phyloP scores from a whole-genome alignment of 2,113 vertebrate species.

The Phaethornis superciliosus region DNA sequence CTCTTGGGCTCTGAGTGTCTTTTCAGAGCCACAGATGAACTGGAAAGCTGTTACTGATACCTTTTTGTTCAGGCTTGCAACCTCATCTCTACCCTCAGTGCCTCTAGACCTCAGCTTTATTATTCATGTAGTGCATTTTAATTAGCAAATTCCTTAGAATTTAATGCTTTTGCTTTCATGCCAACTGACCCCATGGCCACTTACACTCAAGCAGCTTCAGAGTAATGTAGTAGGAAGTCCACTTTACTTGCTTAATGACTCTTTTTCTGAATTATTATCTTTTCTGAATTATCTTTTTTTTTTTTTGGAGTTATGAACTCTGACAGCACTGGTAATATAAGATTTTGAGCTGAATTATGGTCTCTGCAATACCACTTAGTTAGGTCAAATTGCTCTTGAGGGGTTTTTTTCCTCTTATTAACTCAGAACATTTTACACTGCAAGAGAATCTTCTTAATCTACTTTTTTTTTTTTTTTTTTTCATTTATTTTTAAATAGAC shows the following conservation, averaged over 20 bases:
- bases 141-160: not conserved
- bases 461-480: fast-evolving
- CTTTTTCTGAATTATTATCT: not conserved
- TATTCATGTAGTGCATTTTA: not conserved
- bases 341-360: not conserved
- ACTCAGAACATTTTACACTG: not conserved
- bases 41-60: not conserved
- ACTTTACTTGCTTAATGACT: not conserved
- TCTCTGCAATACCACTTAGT: not conserved
- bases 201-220: not conserved
- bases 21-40: not conserved
- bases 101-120: not conserved
- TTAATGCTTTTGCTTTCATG: not conserved
- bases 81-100: not conserved
- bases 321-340: not conserved
- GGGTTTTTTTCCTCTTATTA: not conserved
- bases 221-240: not conserved
- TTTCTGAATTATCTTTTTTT: not conserved
- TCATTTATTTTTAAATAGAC: not conserved
- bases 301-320: not conserved
- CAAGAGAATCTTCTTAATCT: not conserved
- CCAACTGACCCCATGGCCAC: not conserved
- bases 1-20: not conserved
- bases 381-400: not conserved
- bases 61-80: not conserved